Conservation (phyloP, 2,888 invertebrate genomes). For the Melolontha melolontha region DNA sequence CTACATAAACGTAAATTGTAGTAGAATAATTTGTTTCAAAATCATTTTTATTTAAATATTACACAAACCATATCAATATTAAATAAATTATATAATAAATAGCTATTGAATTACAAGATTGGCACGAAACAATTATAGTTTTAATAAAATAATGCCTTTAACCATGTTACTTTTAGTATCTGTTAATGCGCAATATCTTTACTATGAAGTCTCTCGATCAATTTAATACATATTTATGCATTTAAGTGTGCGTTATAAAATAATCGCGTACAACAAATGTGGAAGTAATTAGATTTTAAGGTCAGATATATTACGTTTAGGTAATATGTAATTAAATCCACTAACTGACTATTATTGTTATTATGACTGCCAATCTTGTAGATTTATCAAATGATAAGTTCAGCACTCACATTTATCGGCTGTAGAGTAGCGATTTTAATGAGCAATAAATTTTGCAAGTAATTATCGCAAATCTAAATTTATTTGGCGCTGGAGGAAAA, state of each 20-base stretch:
- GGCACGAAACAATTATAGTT: conserved; percentile 13
- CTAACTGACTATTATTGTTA: conserved; percentile 3
- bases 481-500: too few species aligned
- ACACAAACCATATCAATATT: conserved; percentile 6
- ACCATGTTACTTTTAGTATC: conserved; percentile 19
- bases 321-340: conserved; percentile 18
- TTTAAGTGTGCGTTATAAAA: neutral
- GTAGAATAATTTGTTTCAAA: too few species aligned
- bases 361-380: conserved; percentile 17
- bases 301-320: conserved; percentile 16
- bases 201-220: too few species aligned
- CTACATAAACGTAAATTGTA: too few species aligned
- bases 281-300: conserved; percentile 27
- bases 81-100: conserved; percentile 10
- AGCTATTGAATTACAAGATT: conserved; percentile 18
- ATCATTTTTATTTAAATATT: neutral
- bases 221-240: conserved; percentile 11
- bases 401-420: too few species aligned
- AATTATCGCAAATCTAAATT: too few species aligned
- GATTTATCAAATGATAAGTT: conserved; percentile 30
- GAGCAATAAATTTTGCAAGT: too few species aligned
- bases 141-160: conserved; percentile 30
- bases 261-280: conserved; percentile 11
- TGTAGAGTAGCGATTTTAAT: too few species aligned
- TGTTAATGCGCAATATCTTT: conserved; percentile 18